Evolutionary conservation across 2,113 vertebrate species (phyloP), one percentile per base, ranked within the genome.

Genomic region (Pelecanus crispus): DNA sequence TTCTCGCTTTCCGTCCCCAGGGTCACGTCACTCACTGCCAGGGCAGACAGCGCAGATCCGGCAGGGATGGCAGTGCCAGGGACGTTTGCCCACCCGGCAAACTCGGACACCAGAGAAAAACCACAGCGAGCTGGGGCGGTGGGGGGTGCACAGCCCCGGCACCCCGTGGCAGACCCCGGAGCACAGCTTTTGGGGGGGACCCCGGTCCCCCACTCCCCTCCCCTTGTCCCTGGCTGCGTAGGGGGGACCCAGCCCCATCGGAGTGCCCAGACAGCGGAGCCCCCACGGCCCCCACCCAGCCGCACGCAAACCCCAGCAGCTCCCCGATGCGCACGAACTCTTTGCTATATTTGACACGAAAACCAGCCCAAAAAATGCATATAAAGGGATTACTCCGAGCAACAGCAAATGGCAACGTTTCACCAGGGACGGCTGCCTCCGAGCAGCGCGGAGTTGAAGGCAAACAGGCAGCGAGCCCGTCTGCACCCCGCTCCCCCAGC

Each of bases 11-110:
- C 81, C 40, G 1, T 90, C 75, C 78, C 70, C 83, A 47, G 94
- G 95, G 91, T 96, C 94, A 92, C 19, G 78, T 95, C 94, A 91
- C 73, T 95, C 97, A 81, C 79, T 17, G 78, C 90, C 71, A 21
- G 90, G 85, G 67, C 91, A 49, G 86, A 56, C 83, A 40, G 72
- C 1, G 9, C 73, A 38, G 71, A 66, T 22, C 71, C 7, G 25
- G 47, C 72, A 38, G 53, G 66, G 52, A 13, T 7, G 77, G 63
- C 73, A 68, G 63, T 5, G 4, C 47, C 61, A 1, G 90, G 58
- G 79, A 36, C 9, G 7, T 66, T 80, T 26, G 34, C 92, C 71
- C 94, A 65, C 74, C 59, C 10, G 2, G 74, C 20, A 52, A 91
- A 87, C 65, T 58, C 8, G 2, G 38, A 20, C 68, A 2, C 18